Evolutionary conservation across 35 echinoderm and acorn worm genomes (phyloP), one percentile per base, ranked within the genome.

Genomic region (Patiria miniata): DNA sequence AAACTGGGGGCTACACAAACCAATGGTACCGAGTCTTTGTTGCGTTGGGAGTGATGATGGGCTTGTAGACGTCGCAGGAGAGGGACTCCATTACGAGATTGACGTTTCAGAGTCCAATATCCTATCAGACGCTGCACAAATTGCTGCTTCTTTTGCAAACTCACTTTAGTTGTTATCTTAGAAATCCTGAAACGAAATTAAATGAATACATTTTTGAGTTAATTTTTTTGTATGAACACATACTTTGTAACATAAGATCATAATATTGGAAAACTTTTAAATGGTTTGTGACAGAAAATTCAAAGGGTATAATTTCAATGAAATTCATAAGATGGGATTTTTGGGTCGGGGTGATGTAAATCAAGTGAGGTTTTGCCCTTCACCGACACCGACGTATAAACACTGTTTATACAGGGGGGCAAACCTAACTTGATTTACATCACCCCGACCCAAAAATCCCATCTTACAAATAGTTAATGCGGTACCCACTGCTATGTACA

Each of bases 41-140:
- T 98, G 50, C 89, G 86, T 73, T 98, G 95, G 44, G 95, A 93
- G 32, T 98, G 96, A 76, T 94, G 96, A 33, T 84, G 82, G 39
- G 82, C 82, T 82, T 98, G 96, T 38, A 98, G 86, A 39, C 96
- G 89, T 39, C 96, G 69, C 22, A 98, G 54, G 7, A 98, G 86
- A 8, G 96, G 93, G 32, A 98, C 96, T 17, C 96, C 96, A 77
- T 98, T 94, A 33, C 96, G 80, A 29, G 96, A 98, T 57, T 98
- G 96, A 37, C 96, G 69, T 77, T 98, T 98, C 55, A 98, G 83
- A 0, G 96, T 98, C 96, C 96, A 98, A 78, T 94, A 98, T 40
- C 92, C 91, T 19, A 94, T 81, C 37, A 98, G 53, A 17, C 96
- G 82, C 34, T 98, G 96, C 73, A 98, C 86, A 83, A 98, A 98